phyloP scores from a whole-genome alignment of 1,140 invertebrate species.

The Macrosteles quadrilineatus region DNA sequence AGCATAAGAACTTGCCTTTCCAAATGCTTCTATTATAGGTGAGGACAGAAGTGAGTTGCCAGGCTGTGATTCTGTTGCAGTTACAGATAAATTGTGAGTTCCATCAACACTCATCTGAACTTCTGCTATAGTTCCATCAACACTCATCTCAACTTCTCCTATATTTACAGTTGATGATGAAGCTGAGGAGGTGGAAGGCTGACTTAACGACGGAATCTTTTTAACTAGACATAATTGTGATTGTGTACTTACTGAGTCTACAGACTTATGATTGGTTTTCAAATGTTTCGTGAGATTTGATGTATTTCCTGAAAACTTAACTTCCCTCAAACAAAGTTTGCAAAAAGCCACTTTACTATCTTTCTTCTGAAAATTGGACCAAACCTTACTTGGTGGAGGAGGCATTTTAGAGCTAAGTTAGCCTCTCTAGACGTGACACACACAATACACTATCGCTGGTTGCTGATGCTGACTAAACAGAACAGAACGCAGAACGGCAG shows the following conservation, averaged over 20 bases:
- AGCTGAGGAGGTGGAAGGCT: not conserved
- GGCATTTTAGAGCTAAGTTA: too few relatives aligned
- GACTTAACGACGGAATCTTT: too few relatives aligned
- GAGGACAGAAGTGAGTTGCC: not conserved
- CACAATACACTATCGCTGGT: too few relatives aligned
- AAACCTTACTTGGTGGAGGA: not conserved
- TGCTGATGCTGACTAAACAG: too few relatives aligned
- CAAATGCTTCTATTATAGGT: conserved; percentile 18
- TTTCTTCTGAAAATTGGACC: not conserved
- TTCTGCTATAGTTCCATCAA: not conserved
- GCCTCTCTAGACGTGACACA: too few relatives aligned
- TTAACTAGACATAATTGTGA: not conserved
- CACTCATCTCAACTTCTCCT: not conserved
- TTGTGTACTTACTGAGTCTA: not conserved
- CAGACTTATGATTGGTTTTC: not conserved
- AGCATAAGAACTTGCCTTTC: not conserved
- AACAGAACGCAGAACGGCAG: too few relatives aligned
- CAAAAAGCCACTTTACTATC: not conserved
- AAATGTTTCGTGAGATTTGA: not conserved
- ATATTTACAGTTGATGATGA: not conserved
- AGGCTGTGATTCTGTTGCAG: not conserved
- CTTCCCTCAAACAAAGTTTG: not conserved
- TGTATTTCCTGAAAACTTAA: not conserved
- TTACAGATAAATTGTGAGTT: too few relatives aligned
- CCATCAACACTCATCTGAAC: too few relatives aligned